phyloP scores from a whole-genome alignment of 2,888 invertebrate genomes.

The Nomada ferruginata region DNA sequence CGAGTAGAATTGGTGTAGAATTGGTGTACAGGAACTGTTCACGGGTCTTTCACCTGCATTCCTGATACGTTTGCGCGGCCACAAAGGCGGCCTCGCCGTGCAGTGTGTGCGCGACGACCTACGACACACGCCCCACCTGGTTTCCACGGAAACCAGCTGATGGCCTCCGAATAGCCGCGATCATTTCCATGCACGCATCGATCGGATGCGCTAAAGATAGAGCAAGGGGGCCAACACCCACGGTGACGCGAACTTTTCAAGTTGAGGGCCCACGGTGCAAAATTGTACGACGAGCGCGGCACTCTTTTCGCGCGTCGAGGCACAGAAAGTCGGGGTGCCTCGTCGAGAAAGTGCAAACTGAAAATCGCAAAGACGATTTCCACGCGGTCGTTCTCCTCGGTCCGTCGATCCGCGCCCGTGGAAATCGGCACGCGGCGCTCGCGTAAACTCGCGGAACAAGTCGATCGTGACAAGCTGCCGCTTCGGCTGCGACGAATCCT shows the following conservation, averaged over 20 bases:
- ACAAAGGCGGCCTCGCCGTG: conserved; percentile 12
- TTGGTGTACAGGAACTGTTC: conserved; percentile 28
- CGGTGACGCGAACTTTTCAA: not conserved
- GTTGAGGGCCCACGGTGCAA: not conserved
- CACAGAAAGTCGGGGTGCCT: too few species aligned
- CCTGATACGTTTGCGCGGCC: conserved; percentile 17
- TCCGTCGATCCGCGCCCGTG: conserved; percentile 26
- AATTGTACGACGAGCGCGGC: not conserved
- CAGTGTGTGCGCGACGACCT: conserved; percentile 43
- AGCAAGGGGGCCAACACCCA: not conserved
- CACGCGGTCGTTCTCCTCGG: conserved; percentile 21
- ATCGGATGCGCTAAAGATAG: conserved; percentile 48
- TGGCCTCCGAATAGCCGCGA: conserved; percentile 29
- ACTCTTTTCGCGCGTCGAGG: too few species aligned
- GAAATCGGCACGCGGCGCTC: conserved; percentile 47
- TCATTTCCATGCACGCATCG: conserved; percentile 44
- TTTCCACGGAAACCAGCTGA: conserved; percentile 56
- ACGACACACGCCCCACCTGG: conserved; percentile 53
- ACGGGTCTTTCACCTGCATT: conserved; percentile 63
- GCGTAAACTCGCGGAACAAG: conserved; percentile 43
- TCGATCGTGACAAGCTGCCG: conserved; percentile 42
- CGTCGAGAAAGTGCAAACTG: conserved; percentile 28
- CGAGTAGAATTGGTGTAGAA: conserved; percentile 49
- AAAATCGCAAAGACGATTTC: conserved; percentile 27
- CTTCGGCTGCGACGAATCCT: too few species aligned